Evolutionary conservation across 2,888 invertebrate genomes (phyloP), one percentile per base, ranked within the genome.

Genomic region (Eupithecia inturbata): DNA sequence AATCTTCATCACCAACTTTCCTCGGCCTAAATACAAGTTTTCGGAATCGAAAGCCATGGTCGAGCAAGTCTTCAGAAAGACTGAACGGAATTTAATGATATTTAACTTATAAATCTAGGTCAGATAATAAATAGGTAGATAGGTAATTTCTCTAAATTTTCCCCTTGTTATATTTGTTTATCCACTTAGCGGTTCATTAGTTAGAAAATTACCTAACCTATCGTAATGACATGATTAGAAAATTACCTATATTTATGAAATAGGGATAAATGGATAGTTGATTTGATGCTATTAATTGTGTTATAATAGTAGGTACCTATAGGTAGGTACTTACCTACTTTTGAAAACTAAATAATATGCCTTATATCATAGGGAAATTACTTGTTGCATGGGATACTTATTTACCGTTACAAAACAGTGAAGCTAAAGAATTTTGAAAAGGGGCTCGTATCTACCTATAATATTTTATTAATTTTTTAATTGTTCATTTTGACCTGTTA

Each of bases 1-100:
- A 78, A 83, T 79, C 71, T 81, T 89, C 93, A 94, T 92, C 0
- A 93, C 89, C 45, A 89, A 86, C 82, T 89, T 92, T 0, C 93
- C 91, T 77, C 92, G 85, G 68, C 88, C 87, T 19, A 94, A 77
- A 81, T 88, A 94, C 14, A 94, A 79, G 74, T 91, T 85, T 80
- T 89, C 90, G 0, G 86, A 76, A 70, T 71, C 69, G 6, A 79
- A 75, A 67, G 71, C 16, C 82, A 82, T 82, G 28, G 68, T 16
- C 19, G 10, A 41, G 60, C 36, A 67, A 49, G 39, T 28, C 33
- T 36, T 36, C 53, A 49, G 28, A 41, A 31, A 31, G 60, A 49
- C 64, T 49, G 22, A 49, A 39, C 28, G 63, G 16, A 12, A 66
- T 10, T 14, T 70, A 64, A 66, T 69, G 68, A 39, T 57, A n/a